These are phyloP conservation scores for Spatula versicolor DNA, from an alignment of 2,797 vertebrate genomes.

Conservation along the genomic window DNA sequence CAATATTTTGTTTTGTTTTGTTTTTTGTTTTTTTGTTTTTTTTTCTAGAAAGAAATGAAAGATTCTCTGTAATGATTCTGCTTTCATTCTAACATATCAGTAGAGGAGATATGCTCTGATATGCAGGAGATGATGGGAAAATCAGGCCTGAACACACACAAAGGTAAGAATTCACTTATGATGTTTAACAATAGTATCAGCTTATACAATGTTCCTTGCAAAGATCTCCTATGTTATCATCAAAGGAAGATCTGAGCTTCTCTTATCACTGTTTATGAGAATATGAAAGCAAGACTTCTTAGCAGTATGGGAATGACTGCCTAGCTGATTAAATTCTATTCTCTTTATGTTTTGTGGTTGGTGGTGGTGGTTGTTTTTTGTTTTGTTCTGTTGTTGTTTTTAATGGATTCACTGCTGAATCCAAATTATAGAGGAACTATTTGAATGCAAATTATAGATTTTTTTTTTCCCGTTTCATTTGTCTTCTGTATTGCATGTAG, in stretches of 20 bases:
- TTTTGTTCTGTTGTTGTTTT: not conserved
- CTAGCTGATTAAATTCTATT: conserved; percentile 7
- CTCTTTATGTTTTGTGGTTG: not conserved
- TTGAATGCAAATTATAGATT: not conserved
- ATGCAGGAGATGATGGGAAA: not conserved
- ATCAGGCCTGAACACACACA: not conserved
- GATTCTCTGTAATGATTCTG: not conserved
- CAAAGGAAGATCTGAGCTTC: not conserved
- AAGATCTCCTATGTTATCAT: not conserved
- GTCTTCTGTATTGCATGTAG: not conserved
- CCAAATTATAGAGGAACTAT: not conserved
- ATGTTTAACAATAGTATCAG: not conserved
- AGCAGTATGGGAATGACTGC: not conserved
- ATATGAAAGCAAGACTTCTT: not conserved
- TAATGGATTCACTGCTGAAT: not conserved
- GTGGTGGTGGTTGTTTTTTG: not conserved
- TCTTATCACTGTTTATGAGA: not conserved
- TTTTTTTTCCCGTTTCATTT: not conserved
- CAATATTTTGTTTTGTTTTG: not conserved
- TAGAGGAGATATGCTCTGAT: not conserved
- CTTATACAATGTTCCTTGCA: not conserved
- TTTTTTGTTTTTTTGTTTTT: too few relatives aligned
- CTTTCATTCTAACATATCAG: not conserved
- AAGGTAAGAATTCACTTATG: not conserved
- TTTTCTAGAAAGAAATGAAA: not conserved